Evolutionary conservation across 2,888 invertebrate genomes (phyloP).

Genomic region (Scaptomyza reducta): DNA sequence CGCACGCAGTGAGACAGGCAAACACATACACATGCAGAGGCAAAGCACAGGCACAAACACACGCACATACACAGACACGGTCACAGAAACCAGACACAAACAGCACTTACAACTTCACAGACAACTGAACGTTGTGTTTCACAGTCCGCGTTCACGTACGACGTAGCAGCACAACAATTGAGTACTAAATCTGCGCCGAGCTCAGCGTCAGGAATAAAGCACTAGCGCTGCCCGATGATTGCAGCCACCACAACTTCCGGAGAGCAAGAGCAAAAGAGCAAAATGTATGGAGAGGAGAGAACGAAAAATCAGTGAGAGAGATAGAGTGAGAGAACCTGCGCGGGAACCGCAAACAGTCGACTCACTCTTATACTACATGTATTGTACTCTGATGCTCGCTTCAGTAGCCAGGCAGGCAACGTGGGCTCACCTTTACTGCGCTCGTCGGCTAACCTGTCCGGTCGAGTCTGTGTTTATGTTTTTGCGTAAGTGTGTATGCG

Average conservation of each 20-base stretch:
- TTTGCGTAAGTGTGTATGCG: conserved; percentile 3
- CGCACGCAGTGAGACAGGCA: conserved; percentile 13
- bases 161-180: conserved; percentile 83
- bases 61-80: conserved; percentile 18
- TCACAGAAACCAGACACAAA: conserved; percentile 33
- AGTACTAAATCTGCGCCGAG: conserved; percentile 81
- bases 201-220: conserved; percentile 63
- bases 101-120: conserved; percentile 35
- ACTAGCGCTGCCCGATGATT: conserved; percentile 41
- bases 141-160: conserved; percentile 81
- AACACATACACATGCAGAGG: conserved; percentile 9
- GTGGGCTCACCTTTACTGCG: conserved; percentile 49
- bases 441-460: conserved; percentile 51
- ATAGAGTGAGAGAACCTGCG: conserved; percentile 42
- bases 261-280: conserved; percentile 38
- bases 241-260: conserved; percentile 67
- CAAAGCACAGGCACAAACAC: neutral
- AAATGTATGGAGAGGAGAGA: conserved; percentile 3
- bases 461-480: conserved; percentile 15
- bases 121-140: conserved; percentile 44
- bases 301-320: conserved; percentile 3
- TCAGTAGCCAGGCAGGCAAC: conserved; percentile 21
- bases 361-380: conserved; percentile 52
- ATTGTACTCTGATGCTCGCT: conserved; percentile 14
- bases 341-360: conserved; percentile 21